Percentiles rank a stretch among this genome's conserved stretches.
Evolutionary conservation across 2,888 invertebrate genomes (phyloP).

Genomic region (Melanargia galathea): DNA sequence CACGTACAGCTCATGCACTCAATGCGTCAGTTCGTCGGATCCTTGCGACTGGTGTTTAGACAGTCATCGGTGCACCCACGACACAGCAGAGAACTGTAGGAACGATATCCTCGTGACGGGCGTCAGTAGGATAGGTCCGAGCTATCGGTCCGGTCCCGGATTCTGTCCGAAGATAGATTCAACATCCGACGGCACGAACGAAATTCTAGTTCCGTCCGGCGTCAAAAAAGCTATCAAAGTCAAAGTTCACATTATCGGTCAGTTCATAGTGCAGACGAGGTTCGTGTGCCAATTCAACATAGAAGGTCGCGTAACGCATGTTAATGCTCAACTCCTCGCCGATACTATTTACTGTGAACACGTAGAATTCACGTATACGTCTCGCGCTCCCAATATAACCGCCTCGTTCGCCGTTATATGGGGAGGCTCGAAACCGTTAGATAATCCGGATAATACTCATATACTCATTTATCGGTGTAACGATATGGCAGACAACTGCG

Average conservation of each 20-base stretch:
- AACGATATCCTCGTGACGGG: constrained; percentile 97
- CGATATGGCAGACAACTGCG: constrained; percentile 98
- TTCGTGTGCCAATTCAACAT: constrained; percentile 98
- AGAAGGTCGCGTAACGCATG: constrained; percentile 95
- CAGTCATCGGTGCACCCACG: constrained; percentile 97
- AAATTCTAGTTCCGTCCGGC: constrained; percentile 96
- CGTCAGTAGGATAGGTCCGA: constrained; percentile 94
- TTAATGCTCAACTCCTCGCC: constrained; percentile 93
- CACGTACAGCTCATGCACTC: constrained; percentile 97
- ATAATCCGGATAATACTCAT: constrained; percentile 98
- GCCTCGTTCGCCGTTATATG: constrained; percentile 97
- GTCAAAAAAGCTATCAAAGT: constrained; percentile 95
- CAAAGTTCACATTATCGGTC: constrained; percentile 96
- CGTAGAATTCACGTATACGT: constrained; percentile 96
- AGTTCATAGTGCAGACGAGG: constrained; percentile 96
- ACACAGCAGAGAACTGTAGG: constrained; percentile 96
- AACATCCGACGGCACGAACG: constrained; percentile 91
- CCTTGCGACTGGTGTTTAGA: constrained; percentile 99
- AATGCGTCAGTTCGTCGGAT: constrained; percentile 97
- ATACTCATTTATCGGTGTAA: constrained; percentile 96
- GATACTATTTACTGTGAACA: constrained; percentile 97
- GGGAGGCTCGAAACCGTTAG: constrained; percentile 96
- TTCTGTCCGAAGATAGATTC: constrained; percentile 97
- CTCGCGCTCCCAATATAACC: constrained; percentile 94
- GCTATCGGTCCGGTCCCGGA: constrained; percentile 95